phyloP scores from a whole-genome alignment of 1,140 invertebrate genomes.

The Trichomalopsis sarcophagae region DNA sequence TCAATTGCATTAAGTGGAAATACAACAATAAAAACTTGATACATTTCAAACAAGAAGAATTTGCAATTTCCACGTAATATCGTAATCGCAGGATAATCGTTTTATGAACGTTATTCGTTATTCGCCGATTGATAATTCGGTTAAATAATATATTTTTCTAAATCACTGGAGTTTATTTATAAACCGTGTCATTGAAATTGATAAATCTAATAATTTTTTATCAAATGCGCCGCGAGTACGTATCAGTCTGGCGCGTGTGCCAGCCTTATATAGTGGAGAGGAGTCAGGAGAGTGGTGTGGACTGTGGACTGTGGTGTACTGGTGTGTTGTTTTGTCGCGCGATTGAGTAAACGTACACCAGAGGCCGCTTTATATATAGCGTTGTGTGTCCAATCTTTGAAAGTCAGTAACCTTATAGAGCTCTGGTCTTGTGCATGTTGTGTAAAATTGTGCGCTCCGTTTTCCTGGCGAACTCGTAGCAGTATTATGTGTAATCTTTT shows the following conservation, averaged over 20 bases:
- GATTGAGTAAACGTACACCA: slow-evolving; percentile 21
- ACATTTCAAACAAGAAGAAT: no score
- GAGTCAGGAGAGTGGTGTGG: no score
- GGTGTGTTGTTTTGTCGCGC: slow-evolving; percentile 33
- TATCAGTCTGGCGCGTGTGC: not conserved
- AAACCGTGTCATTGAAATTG: slow-evolving; percentile 4
- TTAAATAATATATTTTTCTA: not conserved
- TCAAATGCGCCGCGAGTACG: not conserved
- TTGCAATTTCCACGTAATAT: no score
- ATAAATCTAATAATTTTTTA: slow-evolving; percentile 15
- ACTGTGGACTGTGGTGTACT: no score
- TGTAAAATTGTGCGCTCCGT: not conserved
- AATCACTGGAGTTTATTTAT: not conserved
- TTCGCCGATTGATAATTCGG: no score
- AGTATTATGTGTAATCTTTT: slow-evolving; percentile 33
- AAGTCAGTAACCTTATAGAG: slow-evolving; percentile 41
- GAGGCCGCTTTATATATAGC: slow-evolving; percentile 46
- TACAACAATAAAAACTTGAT: no score
- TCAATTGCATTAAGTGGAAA: no score
- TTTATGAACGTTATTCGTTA: no score
- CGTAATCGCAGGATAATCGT: no score
- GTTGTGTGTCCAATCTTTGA: not conserved
- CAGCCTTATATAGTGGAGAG: not conserved
- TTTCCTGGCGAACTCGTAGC: not conserved
- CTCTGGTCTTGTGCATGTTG: not conserved